These are phyloP conservation scores for Verasper variegatus DNA, from an alignment of 2,113 vertebrate species.

Conservation along the genomic window DNA sequence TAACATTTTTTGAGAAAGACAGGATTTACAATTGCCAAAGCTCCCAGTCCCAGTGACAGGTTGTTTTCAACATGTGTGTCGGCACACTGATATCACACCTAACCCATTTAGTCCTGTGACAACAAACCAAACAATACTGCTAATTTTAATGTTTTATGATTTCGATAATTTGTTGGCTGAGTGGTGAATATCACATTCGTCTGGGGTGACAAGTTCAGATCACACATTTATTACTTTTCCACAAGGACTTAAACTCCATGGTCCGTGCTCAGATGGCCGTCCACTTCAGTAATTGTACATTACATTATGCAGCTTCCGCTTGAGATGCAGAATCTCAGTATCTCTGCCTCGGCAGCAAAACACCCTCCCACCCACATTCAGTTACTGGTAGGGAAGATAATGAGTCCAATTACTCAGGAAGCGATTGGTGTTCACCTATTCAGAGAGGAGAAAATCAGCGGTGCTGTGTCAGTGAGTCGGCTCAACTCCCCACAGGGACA, in stretches of 20 bases:
- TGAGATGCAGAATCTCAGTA: conserved; percentile 9
- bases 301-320: neutral
- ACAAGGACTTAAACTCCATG: neutral
- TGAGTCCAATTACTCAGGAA: conserved; percentile 59
- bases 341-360: conserved; percentile 21
- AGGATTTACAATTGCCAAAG: no score
- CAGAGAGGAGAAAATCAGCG: conserved; percentile 27
- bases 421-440: conserved; percentile 33
- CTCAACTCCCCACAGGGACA: conserved; percentile 39
- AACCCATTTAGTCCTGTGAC: no score
- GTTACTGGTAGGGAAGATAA: conserved; percentile 40
- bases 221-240: neutral
- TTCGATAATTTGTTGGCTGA: neutral
- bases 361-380: neutral
- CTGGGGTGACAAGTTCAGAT: neutral
- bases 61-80: no score
- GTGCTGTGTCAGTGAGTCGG: conserved; percentile 51
- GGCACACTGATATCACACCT: no score
- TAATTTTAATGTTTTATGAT: no score
- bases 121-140: no score
- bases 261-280: neutral
- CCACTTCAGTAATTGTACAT: neutral
- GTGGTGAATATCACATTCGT: neutral
- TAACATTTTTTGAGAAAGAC: no score
- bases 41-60: no score